These are phyloP conservation scores for Lontra canadensis DNA, from an alignment of 2,113 vertebrate genomes.

Conservation along the genomic window DNA sequence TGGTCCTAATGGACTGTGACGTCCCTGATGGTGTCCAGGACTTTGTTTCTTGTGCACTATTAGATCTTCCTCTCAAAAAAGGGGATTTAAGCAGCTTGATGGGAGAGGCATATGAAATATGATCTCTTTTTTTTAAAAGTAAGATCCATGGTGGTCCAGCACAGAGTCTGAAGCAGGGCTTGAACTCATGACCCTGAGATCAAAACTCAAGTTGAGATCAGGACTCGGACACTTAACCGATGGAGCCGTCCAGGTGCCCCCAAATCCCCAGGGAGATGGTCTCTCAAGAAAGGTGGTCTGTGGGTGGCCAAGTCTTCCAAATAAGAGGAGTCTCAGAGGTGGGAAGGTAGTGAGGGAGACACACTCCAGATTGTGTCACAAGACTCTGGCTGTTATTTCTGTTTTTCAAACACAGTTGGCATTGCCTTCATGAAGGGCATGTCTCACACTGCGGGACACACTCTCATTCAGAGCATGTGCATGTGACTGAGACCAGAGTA, in stretches of 20 bases:
- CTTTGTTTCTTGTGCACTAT: not conserved
- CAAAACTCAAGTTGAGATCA: not conserved
- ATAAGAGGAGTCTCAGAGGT: not conserved
- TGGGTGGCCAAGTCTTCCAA: not conserved
- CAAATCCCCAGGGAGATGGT: not conserved
- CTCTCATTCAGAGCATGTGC: not conserved
- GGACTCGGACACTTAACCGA: not conserved
- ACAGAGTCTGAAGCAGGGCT: not conserved
- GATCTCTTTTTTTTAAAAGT: not conserved
- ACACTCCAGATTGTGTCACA: not conserved
- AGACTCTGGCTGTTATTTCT: not conserved
- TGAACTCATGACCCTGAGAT: not conserved
- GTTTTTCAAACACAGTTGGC: not conserved
- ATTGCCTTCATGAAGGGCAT: fast-evolving
- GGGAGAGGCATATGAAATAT: not conserved
- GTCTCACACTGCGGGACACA: not conserved
- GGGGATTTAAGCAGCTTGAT: not conserved
- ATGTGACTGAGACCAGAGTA: not conserved
- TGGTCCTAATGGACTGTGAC: not conserved
- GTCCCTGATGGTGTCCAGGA: not conserved
- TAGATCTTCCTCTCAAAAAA: not conserved
- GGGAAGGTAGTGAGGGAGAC: not conserved
- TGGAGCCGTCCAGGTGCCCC: not conserved
- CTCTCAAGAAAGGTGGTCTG: not conserved
- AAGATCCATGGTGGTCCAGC: not conserved